These are phyloP conservation scores for Chloroclystis v-ata DNA, from an alignment of 2,888 invertebrate genomes.

Conservation along the genomic window DNA sequence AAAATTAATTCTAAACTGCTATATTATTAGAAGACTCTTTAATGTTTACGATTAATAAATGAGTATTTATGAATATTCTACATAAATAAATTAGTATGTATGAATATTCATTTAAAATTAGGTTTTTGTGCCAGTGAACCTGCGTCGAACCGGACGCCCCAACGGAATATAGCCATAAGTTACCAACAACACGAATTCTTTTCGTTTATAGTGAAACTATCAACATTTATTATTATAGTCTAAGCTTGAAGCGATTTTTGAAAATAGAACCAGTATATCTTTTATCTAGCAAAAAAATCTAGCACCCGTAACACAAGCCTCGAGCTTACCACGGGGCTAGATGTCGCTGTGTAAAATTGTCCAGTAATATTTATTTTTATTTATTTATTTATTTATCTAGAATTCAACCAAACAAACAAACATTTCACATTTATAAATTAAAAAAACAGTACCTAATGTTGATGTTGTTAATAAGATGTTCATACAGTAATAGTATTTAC, in stretches of 20 bases:
- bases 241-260: background rate
- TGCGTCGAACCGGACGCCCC: slow-evolving; percentile 1
- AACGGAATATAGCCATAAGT: slow-evolving; percentile 13
- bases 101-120: slow-evolving; percentile 13
- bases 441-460: too few relatives aligned
- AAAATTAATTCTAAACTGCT: slow-evolving; percentile 4
- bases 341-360: too few relatives aligned
- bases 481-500: too few relatives aligned
- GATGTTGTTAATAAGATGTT: too few relatives aligned
- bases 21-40: slow-evolving; percentile 1
- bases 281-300: too few relatives aligned
- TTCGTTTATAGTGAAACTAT: background rate
- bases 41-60: slow-evolving; percentile 10
- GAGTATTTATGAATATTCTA: slow-evolving; percentile 11
- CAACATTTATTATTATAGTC: background rate
- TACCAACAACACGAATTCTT: slow-evolving; percentile 6
- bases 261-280: too few relatives aligned
- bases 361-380: too few relatives aligned
- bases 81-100: slow-evolving; percentile 6
- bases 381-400: too few relatives aligned
- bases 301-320: too few relatives aligned
- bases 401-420: too few relatives aligned
- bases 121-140: slow-evolving; percentile 20
- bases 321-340: too few relatives aligned
- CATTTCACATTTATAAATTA: too few relatives aligned